Conservation (phyloP, 1,140 invertebrate species). For the Eurosta solidaginis region DNA sequence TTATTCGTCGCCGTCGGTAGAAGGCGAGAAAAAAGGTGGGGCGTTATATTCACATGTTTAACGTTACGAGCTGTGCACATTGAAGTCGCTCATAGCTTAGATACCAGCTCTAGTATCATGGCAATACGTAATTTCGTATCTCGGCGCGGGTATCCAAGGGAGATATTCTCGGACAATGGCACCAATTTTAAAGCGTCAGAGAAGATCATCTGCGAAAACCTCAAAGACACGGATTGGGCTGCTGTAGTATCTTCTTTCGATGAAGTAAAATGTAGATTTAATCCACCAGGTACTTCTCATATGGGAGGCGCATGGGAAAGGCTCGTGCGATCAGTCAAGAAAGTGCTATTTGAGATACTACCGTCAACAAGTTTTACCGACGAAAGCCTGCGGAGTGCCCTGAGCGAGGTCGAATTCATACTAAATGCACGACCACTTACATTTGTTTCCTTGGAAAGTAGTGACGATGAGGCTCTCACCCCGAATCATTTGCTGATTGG, state of each 20-base stretch:
- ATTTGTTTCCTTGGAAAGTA: background rate
- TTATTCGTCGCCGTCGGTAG: background rate
- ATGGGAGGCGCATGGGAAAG: constrained; percentile 48
- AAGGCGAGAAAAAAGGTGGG: background rate
- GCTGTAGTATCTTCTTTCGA: background rate
- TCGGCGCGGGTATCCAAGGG: background rate
- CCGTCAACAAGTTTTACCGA: background rate
- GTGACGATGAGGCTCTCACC: constrained; percentile 31
- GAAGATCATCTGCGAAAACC: background rate
- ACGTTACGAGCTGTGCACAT: background rate
- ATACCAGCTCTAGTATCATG: constrained; percentile 1
- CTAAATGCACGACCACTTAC: background rate
- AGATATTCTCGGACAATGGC: constrained; percentile 15
- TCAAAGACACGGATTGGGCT: background rate
- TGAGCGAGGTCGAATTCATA: constrained; percentile 6
- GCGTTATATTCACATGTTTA: no score
- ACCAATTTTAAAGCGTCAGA: constrained; percentile 17
- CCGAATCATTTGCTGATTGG: constrained; percentile 29
- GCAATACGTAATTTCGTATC: constrained; percentile 16
- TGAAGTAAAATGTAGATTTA: constrained; percentile 39
- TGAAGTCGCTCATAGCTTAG: background rate
- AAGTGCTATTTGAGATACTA: constrained; percentile 9
- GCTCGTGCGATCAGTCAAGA: constrained; percentile 39
- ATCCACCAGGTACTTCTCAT: constrained; percentile 41
- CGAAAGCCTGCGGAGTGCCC: background rate